Base-by-base conservation (phyloP, 2,797 vertebrate genomes). In the Sorex maritimensis region DNA sequence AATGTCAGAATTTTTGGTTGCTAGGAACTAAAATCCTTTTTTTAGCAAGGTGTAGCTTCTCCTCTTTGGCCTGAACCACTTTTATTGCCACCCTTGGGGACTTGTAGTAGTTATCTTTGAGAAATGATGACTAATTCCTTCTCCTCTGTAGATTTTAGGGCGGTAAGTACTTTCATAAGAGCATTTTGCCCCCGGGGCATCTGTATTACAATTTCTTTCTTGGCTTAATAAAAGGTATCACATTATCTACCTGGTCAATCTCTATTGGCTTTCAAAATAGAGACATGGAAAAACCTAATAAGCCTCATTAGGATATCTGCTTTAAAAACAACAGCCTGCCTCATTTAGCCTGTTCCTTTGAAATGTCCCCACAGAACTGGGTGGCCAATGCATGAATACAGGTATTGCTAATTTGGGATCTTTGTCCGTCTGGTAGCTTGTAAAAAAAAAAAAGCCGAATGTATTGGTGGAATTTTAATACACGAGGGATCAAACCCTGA, bases 211-310 rank as follows among this genome's bases (percentile, higher is more conserved):
- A 3, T 68, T 78, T 92, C 87, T 95, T 95, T 96, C 81, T 81
- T 95, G 96, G 96, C 91, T 94, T 96, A 85, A 94, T 92, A 96
- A 95, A 97, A 96, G 87, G 28, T 88, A 88, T 38, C 44, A 38
- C 74, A 83, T 95, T 97, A 97, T 97, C 96, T 97, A 96, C 94
- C 96, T 97, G 96, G 94, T 90, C 95, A 78, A 93, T 95, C 85
- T 0, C 0, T 73, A 87, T 72, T 86, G 58, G 92, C 86, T 96
- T 96, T 96, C 93, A 95, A 93, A 95, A 92, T 41, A 89, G 81
- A 93, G 93, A 96, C 92, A 91, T 71, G 93, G 93, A 92, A 95
- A 92, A 96, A 80, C 91, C 82, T 92, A 94, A 96, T 95, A 93
- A 95, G 91, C 77, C 93, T 95, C 89, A 96, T 97, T 97, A 97